Base-by-base conservation (phyloP, 1,140 invertebrate genomes). In the Aphaenogaster floridana region DNA sequence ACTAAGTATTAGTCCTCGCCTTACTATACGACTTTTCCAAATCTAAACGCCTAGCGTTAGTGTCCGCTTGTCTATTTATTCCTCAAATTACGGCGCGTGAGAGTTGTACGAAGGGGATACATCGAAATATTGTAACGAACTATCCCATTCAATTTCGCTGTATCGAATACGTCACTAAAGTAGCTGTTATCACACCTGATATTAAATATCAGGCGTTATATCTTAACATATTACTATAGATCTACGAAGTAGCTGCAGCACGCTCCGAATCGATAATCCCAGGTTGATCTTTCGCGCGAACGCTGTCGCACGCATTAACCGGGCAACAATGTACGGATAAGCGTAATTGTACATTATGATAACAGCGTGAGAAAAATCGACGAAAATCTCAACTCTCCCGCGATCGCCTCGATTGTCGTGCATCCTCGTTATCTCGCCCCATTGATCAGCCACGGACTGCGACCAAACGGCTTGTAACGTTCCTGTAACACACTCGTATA, bases 321-420 rank as follows among this genome's bases (percentile, higher is more conserved):
- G 54, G 45, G 63, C 17, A 50, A 88, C 57, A 68, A 28, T 83
- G 63, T 45, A 63, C 42, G 50, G 54, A 45, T 21, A 21, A 74
- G 54, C 45, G 39, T 13, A 28, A 52, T 34, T 89, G 28, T 69
- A 80, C 28, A 76, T 81, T 66, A n/a, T 74, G 66, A 11, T 48
- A 80, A 57, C 54, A 89, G 86, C 61, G 88, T 91, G 92, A 86
- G 74, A 69, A 72, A 89, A 93, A 94, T 94, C 93, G 85, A 94
- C 94, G 93, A 87, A 92, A 66, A 39, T 92, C 91, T 93, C 92
- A 93, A 89, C 86, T 93, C 69, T 90, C 89, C 45, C 52, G 88
- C 89, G 83, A 92, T 90, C 45, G n/a, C 84, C 68, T 77, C 78
- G 79, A 42, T 84, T 76, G 59, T 90, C 89, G 72, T 90, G 87